phyloP scores from a whole-genome alignment of 2,888 invertebrate species.

The Drosophila leonis region DNA sequence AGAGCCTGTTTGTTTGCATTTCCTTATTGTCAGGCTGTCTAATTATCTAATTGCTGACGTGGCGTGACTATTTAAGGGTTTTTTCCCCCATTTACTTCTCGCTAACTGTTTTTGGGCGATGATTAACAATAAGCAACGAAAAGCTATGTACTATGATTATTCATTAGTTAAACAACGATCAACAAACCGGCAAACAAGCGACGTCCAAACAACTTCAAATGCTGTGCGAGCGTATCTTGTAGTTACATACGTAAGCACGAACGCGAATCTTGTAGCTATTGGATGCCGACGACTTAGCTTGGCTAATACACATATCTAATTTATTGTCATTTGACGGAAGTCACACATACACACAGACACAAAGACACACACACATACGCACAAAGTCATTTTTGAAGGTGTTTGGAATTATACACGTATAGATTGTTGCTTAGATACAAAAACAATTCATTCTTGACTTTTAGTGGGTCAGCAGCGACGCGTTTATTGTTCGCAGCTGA shows the following conservation, averaged over 20 bases:
- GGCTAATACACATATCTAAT: constrained; percentile 65
- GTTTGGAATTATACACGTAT: constrained; percentile 26
- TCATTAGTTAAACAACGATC: constrained; percentile 40
- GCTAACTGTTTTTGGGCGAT: constrained; percentile 49
- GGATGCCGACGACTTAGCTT: constrained; percentile 16
- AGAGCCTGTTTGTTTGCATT: constrained; percentile 67
- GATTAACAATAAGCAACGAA: constrained; percentile 56
- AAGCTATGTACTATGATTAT: constrained; percentile 24
- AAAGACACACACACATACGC: not conserved
- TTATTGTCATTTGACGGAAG: constrained; percentile 78
- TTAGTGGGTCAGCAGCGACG: constrained; percentile 66
- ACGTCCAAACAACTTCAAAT: constrained; percentile 38
- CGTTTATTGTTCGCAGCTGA: not conserved
- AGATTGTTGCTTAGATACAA: constrained; percentile 49
- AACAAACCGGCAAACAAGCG: constrained; percentile 50
- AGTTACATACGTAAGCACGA: constrained; percentile 35
- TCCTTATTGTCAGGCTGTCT: constrained; percentile 69
- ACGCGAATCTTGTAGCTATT: constrained; percentile 24
- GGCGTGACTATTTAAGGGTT: constrained; percentile 72
- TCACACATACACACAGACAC: constrained; percentile 43
- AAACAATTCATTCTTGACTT: constrained; percentile 76
- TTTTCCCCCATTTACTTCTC: constrained; percentile 15
- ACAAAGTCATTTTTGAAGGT: constrained; percentile 48
- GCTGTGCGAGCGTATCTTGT: constrained; percentile 44
- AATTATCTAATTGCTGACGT: constrained; percentile 68